A percentile compares a stretch with the other conserved stretches of the same genome.
Conservation (phyloP, 2,113 vertebrate genomes). For the Austrofundulus limnaeus region DNA sequence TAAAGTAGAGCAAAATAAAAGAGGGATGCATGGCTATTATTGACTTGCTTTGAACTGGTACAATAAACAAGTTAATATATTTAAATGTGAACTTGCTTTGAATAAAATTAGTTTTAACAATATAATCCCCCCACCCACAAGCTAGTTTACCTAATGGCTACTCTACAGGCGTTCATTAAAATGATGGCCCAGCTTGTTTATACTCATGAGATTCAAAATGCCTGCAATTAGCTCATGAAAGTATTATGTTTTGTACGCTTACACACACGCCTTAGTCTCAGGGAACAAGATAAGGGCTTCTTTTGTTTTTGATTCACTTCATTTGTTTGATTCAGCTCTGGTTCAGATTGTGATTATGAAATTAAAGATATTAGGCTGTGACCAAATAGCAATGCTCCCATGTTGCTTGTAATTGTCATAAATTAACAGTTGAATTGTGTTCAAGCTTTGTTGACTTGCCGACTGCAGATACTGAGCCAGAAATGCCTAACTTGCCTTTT, state of each 20-base stretch:
- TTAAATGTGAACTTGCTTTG: conserved; percentile 1
- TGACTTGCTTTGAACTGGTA: conserved; percentile 7
- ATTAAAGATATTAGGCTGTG: conserved; percentile 38
- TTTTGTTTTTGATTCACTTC: conserved; percentile 49
- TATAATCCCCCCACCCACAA: neutral
- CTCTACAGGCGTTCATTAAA: conserved; percentile 11
- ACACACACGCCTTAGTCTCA: conserved; percentile 8
- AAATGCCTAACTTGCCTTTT: neutral
- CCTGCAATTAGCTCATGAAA: conserved; percentile 35
- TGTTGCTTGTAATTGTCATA: conserved; percentile 25
- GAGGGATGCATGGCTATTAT: neutral
- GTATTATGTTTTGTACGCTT: conserved; percentile 16
- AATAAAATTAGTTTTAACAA: conserved; percentile 12
- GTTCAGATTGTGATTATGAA: conserved; percentile 36
- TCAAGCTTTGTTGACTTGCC: neutral
- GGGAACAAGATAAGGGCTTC: conserved; percentile 11
- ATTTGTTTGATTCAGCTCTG: conserved; percentile 52
- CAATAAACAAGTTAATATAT: neutral
- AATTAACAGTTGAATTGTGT: conserved; percentile 4
- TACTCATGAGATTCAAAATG: conserved; percentile 5
- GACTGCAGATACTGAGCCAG: neutral
- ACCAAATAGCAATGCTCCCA: conserved; percentile 17
- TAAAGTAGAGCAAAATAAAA: neutral
- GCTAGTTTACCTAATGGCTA: neutral
- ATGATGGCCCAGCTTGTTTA: conserved; percentile 4